Conservation (phyloP, 1,140 invertebrate species). For the Polypedilum vanderplanki region DNA sequence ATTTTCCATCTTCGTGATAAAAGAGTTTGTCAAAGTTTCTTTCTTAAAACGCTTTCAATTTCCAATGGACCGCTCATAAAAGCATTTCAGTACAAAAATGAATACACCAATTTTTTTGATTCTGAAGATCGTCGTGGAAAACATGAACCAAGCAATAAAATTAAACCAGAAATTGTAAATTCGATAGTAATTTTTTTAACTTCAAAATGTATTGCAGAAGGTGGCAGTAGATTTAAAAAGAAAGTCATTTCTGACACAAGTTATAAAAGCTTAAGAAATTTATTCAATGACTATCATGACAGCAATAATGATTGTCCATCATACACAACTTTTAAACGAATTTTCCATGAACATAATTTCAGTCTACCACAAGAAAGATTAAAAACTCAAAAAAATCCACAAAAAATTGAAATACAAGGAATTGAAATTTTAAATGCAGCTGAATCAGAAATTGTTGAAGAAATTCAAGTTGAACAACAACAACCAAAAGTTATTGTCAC, state of each 20-base stretch:
- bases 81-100: not conserved
- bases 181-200: not conserved
- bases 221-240: not conserved
- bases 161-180: not conserved
- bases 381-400: not conserved
- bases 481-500: not conserved
- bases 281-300: not conserved
- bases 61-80: constrained; percentile 16
- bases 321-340: not conserved
- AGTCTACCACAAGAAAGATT: not conserved
- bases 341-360: constrained; percentile 11
- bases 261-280: not conserved
- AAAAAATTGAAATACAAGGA: not conserved
- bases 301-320: not conserved
- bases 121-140: not conserved
- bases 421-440: not conserved
- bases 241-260: not conserved
- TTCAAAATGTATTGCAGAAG: not conserved
- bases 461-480: not conserved
- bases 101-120: constrained; percentile 11
- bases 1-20: not conserved
- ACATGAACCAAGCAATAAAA: not conserved
- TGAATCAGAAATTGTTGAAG: not conserved
- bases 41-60: not conserved
- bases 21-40: constrained; percentile 15